Conservation (phyloP, 2,113 vertebrate species). For the Myiozetetes cayanensis region DNA sequence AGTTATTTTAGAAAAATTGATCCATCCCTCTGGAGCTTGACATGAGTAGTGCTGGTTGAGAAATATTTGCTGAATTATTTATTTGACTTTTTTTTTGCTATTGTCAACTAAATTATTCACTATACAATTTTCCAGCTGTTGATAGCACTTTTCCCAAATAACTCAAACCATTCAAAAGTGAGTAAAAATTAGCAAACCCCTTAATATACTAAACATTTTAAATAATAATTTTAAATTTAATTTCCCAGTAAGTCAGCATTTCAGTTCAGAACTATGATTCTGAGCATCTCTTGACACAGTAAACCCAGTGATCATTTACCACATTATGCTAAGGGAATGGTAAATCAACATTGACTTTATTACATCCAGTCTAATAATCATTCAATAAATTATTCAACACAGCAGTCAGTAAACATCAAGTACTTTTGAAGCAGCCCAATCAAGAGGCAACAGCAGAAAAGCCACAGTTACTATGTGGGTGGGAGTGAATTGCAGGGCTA, state of each 20-base stretch:
- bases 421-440: neutral
- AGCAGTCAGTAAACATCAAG: neutral
- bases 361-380: neutral
- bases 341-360: conserved; percentile 11
- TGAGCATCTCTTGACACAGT: neutral
- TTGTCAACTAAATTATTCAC: conserved; percentile 50
- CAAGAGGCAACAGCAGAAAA: neutral
- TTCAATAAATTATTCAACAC: conserved; percentile 9
- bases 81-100: neutral
- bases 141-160: neutral
- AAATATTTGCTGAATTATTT: conserved; percentile 52
- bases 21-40: neutral
- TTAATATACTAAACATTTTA: neutral
- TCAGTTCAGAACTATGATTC: neutral
- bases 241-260: neutral
- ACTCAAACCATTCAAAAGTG: neutral
- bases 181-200: neutral
- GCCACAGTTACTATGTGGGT: neutral
- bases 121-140: neutral
- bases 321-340: neutral
- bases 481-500: neutral
- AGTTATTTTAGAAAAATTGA: conserved; percentile 40
- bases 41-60: neutral
- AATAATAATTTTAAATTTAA: neutral
- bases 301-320: neutral